Conservation (phyloP, 53 echinoderm and acorn worm genomes). For the Paracentrotus lividus region DNA sequence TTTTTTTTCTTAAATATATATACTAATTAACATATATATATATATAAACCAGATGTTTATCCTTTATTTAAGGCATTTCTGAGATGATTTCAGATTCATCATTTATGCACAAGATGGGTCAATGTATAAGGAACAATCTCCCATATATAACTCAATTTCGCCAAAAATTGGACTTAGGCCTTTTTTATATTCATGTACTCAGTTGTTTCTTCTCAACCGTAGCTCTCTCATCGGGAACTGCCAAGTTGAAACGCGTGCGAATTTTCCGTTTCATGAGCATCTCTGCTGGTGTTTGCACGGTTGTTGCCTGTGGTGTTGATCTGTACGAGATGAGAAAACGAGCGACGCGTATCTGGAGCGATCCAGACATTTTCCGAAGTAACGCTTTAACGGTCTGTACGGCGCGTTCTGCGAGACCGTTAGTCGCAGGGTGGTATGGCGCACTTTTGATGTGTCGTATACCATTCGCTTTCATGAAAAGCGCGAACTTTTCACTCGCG, state of each 20-base stretch:
- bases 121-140: too few species aligned
- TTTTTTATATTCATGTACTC: too few species aligned
- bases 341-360: slow-evolving; percentile 48
- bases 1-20: too few species aligned
- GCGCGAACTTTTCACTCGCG: slow-evolving; percentile 31
- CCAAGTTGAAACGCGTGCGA: not conserved
- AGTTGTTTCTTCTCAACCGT: not conserved
- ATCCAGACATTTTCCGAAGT: slow-evolving; percentile 40
- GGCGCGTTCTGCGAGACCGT: slow-evolving; percentile 44
- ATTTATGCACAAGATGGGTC: too few species aligned
- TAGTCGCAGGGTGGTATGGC: slow-evolving; percentile 50
- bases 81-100: too few species aligned
- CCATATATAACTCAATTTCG: too few species aligned
- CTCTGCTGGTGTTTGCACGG: not conserved
- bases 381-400: slow-evolving; percentile 46
- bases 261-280: not conserved
- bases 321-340: not conserved
- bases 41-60: too few species aligned
- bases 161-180: too few species aligned
- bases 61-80: too few species aligned
- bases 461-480: slow-evolving; percentile 25
- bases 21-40: too few species aligned
- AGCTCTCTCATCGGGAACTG: not conserved
- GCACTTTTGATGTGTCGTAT: slow-evolving; percentile 38
- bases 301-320: not conserved